Conservation (phyloP, 1,140 invertebrate species). For the Leptopilina boulardi region DNA sequence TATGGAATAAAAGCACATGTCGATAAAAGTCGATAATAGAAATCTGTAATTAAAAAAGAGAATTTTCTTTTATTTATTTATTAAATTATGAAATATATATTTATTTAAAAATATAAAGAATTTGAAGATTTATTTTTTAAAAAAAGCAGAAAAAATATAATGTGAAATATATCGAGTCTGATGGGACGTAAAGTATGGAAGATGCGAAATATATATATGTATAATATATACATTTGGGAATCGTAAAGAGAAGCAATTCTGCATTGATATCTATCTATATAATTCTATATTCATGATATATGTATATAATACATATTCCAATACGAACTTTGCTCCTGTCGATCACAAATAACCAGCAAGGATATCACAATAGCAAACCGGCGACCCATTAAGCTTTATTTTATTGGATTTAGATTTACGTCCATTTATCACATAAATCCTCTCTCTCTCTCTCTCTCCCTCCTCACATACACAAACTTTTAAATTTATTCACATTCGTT, state of each 20-base stretch:
- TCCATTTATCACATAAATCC: conserved; percentile 24
- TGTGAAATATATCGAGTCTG: background rate
- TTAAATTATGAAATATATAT: background rate
- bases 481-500: conserved; percentile 1
- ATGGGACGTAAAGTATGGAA: background rate
- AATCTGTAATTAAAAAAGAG: too few species aligned
- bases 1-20: too few species aligned
- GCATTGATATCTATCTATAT: background rate
- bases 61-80: background rate
- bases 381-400: conserved; percentile 30
- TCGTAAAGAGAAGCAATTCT: background rate
- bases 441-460: background rate
- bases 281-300: conserved; percentile 19
- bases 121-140: background rate
- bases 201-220: too few species aligned
- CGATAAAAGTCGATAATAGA: too few species aligned
- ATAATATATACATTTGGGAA: background rate
- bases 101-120: too few species aligned
- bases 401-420: conserved; percentile 32
- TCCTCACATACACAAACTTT: too few species aligned
- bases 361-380: conserved; percentile 26
- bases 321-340: background rate
- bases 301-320: background rate
- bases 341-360: conserved; percentile 7
- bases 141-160: background rate